Evolutionary conservation across 2,888 invertebrate genomes (phyloP), one percentile per base, ranked within the genome.

Genomic region (Microctonus hyperodae): DNA sequence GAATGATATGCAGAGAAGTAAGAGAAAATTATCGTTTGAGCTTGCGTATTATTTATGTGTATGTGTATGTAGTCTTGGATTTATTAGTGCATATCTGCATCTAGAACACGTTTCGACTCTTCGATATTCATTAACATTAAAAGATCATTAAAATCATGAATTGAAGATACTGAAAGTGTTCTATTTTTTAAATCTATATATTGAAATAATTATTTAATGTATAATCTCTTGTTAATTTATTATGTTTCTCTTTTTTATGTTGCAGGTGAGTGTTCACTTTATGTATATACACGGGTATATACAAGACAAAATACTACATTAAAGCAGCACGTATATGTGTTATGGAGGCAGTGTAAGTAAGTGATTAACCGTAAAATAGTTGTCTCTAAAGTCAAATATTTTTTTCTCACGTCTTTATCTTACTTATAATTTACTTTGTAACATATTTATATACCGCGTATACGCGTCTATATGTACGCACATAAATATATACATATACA

Each of bases 291-390:
- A 62, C 25, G 51, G n/a, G n/a, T n/a, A n/a, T n/a, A n/a, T n/a
- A n/a, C n/a, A n/a, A n/a, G n/a, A n/a, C n/a, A n/a, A n/a, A n/a
- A n/a, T n/a, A n/a, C n/a, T n/a, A n/a, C n/a, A 67, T 60, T 67
- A 65, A 70, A 68, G 65, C 68, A 68, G 71, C 70, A 58, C 61
- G 65, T 59, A 33, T 51, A 40, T 40, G 25, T 44, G 16, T 16
- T n/a, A 44, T 44, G 16, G 16, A 44, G 4, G 16, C 16, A 44
- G 16, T 16, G 16, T 56, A 33, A 28, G 65, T 63, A 55, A 57
- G 64, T 68, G 68, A 68, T 64, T 70, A 65, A 58, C 67, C 58
- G 70, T 71, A 72, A 70, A 73, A 72, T 73, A 69, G 67, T 62
- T 3, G 7, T 28, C 3, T 5, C 3, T 3, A 28, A 28, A 28